Evolutionary conservation across 2,888 invertebrate genomes (phyloP).

Genomic region (Xestia rhomboidea): DNA sequence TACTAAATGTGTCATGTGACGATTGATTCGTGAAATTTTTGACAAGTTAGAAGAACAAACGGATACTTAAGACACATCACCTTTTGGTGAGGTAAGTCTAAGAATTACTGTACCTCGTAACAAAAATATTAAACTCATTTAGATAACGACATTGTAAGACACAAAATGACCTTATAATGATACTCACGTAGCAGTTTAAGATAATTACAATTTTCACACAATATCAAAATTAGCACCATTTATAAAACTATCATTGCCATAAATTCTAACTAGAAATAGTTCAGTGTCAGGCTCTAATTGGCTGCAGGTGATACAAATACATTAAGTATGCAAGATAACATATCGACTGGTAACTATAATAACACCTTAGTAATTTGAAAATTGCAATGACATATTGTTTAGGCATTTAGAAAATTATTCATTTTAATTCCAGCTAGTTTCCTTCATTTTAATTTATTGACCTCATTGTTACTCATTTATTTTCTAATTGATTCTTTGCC

Average conservation of each 20-base stretch:
- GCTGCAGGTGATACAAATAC: conserved; percentile 54
- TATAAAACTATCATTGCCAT: conserved; percentile 46
- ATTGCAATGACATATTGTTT: conserved; percentile 42
- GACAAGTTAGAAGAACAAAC: background rate
- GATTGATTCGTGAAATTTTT: conserved; percentile 30
- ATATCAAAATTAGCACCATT: conserved; percentile 29
- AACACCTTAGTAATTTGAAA: conserved; percentile 40
- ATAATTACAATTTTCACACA: conserved; percentile 25
- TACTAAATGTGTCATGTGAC: conserved; percentile 36
- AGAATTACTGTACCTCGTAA: no score
- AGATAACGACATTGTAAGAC: background rate
- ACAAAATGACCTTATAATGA: conserved; percentile 15
- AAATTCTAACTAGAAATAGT: conserved; percentile 46
- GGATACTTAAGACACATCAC: background rate
- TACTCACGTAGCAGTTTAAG: conserved; percentile 19
- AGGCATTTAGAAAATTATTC: background rate
- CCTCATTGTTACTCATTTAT: background rate
- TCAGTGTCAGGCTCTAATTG: conserved; percentile 55
- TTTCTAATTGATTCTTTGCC: background rate
- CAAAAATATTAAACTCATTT: background rate
- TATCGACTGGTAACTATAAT: conserved; percentile 26
- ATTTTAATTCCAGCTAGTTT: background rate
- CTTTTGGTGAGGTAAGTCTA: background rate
- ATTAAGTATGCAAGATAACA: conserved; percentile 46
- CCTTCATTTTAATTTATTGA: background rate